Base-by-base conservation (phyloP, 2,888 invertebrate genomes). In the Crioceris asparagi region DNA sequence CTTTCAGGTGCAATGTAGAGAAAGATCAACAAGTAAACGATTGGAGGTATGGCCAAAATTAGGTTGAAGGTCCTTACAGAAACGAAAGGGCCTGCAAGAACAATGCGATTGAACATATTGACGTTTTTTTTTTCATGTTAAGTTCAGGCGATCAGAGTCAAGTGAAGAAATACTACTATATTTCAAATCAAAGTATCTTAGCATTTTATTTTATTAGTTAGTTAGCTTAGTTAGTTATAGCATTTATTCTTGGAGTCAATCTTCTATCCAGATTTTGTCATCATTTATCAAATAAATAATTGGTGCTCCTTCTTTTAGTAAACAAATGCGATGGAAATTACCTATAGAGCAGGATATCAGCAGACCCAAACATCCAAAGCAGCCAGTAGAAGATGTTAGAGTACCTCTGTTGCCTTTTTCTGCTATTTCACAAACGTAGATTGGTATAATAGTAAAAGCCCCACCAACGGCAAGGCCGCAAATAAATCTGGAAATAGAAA, bases 381-480 rank as follows among this genome's bases (percentile, higher is more conserved):
- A 67, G 53, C 85, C 84, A 51, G 90, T 75, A 40, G 84, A 76
- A 0, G 90, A 82, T 2, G 88, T 88, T 0, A 91, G 66, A 0
- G 83, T 77, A 0, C 91, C 91, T 45, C 92, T 70, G n/a, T 79
- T 74, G 17, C 80, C 76, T 40, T 81, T 78, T 67, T 84, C 80
- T 4, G 88, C 75, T 30, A 88, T 83, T 64, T 92, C 92, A 26
- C 85, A 84, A 41, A 88, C 76, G 64, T 91, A 92, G 75, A 88
- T 83, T 0, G 91, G 87, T 1, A 79, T 73, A 1, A 80, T 75
- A 0, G 82, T 77, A 64, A 79, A 82, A 10, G 77, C 65, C 53
- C 79, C 75, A 0, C 83, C 46, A 4, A 46, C 35, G 3, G 42
- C 38, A 11, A 46, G 18, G 8, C 46, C 46, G 21, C 41, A 30